A percentile compares a stretch with the other conserved stretches of the same genome.
Conservation (phyloP, 2,113 vertebrate genomes). For the Caranx ignobilis region DNA sequence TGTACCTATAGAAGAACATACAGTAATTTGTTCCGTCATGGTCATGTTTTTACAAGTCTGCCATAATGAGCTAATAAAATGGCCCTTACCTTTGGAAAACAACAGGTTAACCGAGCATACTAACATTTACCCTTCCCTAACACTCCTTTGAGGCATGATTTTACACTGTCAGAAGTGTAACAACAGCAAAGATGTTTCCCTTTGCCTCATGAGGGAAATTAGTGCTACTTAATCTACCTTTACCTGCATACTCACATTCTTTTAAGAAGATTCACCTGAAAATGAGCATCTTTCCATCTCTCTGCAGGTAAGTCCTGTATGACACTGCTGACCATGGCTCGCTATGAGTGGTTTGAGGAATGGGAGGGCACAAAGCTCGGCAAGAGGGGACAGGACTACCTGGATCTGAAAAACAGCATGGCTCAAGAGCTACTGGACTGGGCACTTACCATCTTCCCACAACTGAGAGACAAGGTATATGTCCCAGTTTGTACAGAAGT, state of each 20-base stretch:
- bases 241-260: background rate
- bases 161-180: too few relatives aligned
- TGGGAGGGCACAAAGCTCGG: slow-evolving; percentile 78
- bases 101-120: too few relatives aligned
- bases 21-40: too few relatives aligned
- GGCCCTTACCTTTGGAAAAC: too few relatives aligned
- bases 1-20: too few relatives aligned
- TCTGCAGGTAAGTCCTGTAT: slow-evolving; percentile 86
- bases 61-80: too few relatives aligned
- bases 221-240: too few relatives aligned
- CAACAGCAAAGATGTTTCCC: too few relatives aligned
- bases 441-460: slow-evolving; percentile 84
- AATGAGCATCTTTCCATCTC: background rate
- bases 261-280: background rate
- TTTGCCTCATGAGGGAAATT: too few relatives aligned
- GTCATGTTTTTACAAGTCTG: too few relatives aligned
- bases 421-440: slow-evolving; percentile 82
- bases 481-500: background rate
- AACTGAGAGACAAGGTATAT: slow-evolving; percentile 83
- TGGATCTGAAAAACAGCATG: slow-evolving; percentile 81
- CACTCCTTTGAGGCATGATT: too few relatives aligned
- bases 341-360: slow-evolving; percentile 87
- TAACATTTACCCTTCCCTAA: too few relatives aligned
- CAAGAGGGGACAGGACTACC: slow-evolving; percentile 81
- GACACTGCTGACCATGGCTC: slow-evolving; percentile 88